Conservation (phyloP, 2,888 invertebrate species). For the Elysia crispata region DNA sequence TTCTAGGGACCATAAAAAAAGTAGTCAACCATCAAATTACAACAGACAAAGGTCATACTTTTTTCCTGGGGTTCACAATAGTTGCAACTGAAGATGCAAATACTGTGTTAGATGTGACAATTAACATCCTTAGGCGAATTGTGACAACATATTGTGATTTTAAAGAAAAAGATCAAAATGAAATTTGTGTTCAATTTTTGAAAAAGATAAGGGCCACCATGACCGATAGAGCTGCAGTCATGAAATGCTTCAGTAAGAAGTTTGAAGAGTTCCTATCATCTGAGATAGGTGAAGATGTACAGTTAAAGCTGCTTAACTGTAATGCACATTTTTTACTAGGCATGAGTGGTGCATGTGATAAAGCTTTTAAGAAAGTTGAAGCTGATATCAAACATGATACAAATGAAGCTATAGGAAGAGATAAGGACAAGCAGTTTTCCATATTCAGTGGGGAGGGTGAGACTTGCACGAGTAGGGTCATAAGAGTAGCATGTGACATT, state of each 20-base stretch:
- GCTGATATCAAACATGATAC: neutral
- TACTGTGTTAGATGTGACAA: slow-evolving; percentile 10
- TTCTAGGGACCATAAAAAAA: slow-evolving; percentile 14
- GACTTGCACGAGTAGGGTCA: neutral
- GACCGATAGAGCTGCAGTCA: slow-evolving; percentile 13
- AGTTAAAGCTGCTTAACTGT: neutral
- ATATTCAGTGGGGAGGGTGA: too few species aligned
- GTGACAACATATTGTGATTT: neutral
- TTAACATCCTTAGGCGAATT: neutral
- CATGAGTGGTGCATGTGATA: too few species aligned
- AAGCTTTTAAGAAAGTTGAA: too few species aligned
- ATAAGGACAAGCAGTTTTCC: neutral
- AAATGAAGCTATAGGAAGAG: neutral
- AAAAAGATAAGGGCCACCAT: slow-evolving; percentile 17
- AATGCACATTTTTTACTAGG: too few species aligned
- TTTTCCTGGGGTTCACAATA: neutral
- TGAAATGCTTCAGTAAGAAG: slow-evolving; percentile 25
- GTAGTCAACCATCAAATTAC: slow-evolving; percentile 1
- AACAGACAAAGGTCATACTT: neutral
- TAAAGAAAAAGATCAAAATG: neutral
- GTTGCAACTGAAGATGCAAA: slow-evolving; percentile 26
- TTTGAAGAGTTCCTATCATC: neutral
- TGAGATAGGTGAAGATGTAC: slow-evolving; percentile 5
- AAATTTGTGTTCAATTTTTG: neutral
- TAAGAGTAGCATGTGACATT: neutral